phyloP scores from a whole-genome alignment of 2,888 invertebrate species.

The Standfussiana lucernea region DNA sequence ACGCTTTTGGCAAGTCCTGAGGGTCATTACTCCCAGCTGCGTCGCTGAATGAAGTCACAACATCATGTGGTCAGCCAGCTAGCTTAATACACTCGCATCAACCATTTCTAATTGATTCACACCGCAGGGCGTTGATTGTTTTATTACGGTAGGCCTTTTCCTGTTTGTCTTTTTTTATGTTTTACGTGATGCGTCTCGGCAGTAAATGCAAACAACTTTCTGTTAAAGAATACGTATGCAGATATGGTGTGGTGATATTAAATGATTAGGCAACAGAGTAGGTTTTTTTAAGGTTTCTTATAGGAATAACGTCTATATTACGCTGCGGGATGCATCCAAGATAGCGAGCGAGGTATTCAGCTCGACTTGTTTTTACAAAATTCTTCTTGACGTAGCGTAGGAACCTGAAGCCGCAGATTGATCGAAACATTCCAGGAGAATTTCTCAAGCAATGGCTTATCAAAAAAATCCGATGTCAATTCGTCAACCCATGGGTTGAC shows the following conservation, averaged over 20 bases:
- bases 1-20: not conserved
- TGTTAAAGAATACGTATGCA: conserved; percentile 42
- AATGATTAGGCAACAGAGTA: conserved; percentile 14
- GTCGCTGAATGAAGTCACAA: conserved; percentile 11
- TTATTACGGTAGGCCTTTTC: conserved; percentile 11
- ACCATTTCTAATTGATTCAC: conserved; percentile 22
- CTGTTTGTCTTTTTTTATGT: conserved; percentile 15
- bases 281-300: not conserved
- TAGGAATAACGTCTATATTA: not conserved
- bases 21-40: not conserved
- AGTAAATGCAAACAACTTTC: conserved; percentile 39
- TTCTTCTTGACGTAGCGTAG: not conserved
- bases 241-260: conserved; percentile 26
- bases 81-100: not conserved
- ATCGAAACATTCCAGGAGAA: not conserved
- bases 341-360: conserved; percentile 3
- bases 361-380: not conserved
- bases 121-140: conserved; percentile 35
- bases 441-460: not conserved
- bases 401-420: not conserved
- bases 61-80: conserved; percentile 6
- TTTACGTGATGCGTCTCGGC: conserved; percentile 6
- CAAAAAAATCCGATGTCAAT: not conserved
- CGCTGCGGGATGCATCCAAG: conserved; percentile 6
- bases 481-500: not conserved